These are phyloP conservation scores for Phylloscopus trochilus DNA, from an alignment of 2,113 vertebrate species.

Conservation along the genomic window DNA sequence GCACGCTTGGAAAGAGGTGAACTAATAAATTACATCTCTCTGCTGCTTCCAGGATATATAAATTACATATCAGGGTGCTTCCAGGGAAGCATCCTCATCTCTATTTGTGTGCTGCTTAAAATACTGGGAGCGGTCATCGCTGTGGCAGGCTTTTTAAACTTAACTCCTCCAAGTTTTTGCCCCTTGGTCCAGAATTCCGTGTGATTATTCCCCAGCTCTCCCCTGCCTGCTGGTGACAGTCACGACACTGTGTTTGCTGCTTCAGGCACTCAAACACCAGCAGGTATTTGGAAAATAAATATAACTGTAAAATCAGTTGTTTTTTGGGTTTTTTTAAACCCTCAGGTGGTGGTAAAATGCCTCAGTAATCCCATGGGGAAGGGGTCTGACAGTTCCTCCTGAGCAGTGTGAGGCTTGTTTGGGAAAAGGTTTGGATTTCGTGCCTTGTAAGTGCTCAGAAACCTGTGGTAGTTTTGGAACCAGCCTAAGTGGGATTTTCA, in stretches of 20 bases:
- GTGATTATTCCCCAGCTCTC: background rate
- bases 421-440: background rate
- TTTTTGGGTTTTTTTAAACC: background rate
- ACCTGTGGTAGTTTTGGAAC: rapidly evolving
- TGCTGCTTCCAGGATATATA: background rate
- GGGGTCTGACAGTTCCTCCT: background rate
- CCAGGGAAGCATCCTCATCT: background rate
- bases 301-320: background rate
- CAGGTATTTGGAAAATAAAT: background rate
- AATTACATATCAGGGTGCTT: background rate
- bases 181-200: rapidly evolving
- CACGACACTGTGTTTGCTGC: background rate
- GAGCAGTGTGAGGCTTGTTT: background rate
- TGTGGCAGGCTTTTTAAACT: background rate
- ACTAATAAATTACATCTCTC: rapidly evolving
- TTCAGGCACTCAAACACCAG: background rate
- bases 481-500: background rate
- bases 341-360: background rate
- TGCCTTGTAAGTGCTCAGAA: rapidly evolving
- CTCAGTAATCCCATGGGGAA: background rate
- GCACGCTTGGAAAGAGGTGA: background rate
- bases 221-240: background rate
- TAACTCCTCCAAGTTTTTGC: background rate
- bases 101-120: background rate
- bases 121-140: background rate